Conservation (phyloP, 2,888 invertebrate genomes). For the Lasioglossum malachurum region DNA sequence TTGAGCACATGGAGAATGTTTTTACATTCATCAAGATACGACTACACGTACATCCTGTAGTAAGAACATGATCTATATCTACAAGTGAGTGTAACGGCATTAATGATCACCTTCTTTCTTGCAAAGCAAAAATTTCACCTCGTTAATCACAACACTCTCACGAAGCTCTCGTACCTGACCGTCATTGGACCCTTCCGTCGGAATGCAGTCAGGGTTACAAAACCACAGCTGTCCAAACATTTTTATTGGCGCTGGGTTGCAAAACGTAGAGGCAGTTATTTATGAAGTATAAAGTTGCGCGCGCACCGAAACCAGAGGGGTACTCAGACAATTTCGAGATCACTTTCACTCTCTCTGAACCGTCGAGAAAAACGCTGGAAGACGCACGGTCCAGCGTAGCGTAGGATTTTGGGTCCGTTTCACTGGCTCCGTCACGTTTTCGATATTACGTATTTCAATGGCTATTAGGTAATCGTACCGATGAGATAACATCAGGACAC, state of each 20-base stretch:
- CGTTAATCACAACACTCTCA: neutral
- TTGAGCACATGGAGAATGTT: neutral
- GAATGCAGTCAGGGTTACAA: conserved; percentile 74
- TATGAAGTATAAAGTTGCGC: conserved; percentile 25
- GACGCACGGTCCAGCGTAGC: conserved; percentile 41
- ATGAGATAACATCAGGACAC: conserved; percentile 47
- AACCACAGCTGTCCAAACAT: conserved; percentile 71
- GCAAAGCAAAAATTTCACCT: neutral
- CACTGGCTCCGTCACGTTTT: conserved; percentile 27
- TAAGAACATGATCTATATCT: neutral
- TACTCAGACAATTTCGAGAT: conserved; percentile 79
- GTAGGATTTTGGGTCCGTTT: conserved; percentile 44
- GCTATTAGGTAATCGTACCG: conserved; percentile 55
- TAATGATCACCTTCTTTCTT: neutral
- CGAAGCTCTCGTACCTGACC: conserved; percentile 18
- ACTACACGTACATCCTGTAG: neutral
- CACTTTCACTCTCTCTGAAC: conserved; percentile 81
- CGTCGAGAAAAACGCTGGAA: conserved; percentile 70
- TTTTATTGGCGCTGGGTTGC: conserved; percentile 70
- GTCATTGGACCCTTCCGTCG: conserved; percentile 36
- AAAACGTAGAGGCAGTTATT: conserved; percentile 62
- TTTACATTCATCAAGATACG: neutral
- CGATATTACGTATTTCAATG: conserved; percentile 52
- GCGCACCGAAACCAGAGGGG: conserved; percentile 14
- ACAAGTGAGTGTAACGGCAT: neutral